phyloP scores from a whole-genome alignment of 1,140 invertebrate species.

The Pseudomyrmex sp. region DNA sequence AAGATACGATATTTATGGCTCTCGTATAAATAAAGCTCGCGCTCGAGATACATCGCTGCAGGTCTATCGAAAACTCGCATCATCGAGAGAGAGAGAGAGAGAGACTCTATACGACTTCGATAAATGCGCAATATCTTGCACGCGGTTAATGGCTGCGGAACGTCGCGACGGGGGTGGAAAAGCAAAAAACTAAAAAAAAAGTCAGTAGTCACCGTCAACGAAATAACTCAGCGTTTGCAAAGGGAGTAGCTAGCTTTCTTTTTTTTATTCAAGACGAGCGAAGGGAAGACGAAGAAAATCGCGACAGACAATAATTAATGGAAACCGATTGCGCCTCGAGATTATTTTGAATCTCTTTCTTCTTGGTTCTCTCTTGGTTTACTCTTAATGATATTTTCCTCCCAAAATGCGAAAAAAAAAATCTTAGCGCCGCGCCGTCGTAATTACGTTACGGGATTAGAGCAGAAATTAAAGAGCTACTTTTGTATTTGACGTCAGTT shows the following conservation, averaged over 20 bases:
- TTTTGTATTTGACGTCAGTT: not conserved
- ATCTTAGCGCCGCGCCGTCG: too few relatives aligned
- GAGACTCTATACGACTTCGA: conserved; percentile 20
- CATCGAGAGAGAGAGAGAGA: not conserved
- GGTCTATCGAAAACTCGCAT: conserved; percentile 17
- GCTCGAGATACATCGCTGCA: not conserved
- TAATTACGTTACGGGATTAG: not conserved
- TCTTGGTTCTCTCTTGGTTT: not conserved
- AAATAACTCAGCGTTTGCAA: conserved; percentile 30
- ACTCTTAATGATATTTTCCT: not conserved
- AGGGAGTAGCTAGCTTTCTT: not conserved
- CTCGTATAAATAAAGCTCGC: conserved; percentile 23
- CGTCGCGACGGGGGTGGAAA: not conserved
- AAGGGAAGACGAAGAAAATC: conserved; percentile 11
- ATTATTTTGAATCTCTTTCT: not conserved
- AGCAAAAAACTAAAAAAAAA: conserved; percentile 24
- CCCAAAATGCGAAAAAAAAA: too few relatives aligned
- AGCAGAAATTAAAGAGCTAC: not conserved
- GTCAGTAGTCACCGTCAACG: not conserved
- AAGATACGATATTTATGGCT: not conserved
- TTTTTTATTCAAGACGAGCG: conserved; percentile 11
- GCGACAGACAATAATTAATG: conserved; percentile 50
- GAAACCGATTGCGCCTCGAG: conserved; percentile 39
- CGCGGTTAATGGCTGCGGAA: conserved; percentile 30
- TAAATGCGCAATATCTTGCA: conserved; percentile 39